These are phyloP conservation scores for Alligator sinensis DNA, from an alignment of 2,113 vertebrate species.

Conservation along the genomic window DNA sequence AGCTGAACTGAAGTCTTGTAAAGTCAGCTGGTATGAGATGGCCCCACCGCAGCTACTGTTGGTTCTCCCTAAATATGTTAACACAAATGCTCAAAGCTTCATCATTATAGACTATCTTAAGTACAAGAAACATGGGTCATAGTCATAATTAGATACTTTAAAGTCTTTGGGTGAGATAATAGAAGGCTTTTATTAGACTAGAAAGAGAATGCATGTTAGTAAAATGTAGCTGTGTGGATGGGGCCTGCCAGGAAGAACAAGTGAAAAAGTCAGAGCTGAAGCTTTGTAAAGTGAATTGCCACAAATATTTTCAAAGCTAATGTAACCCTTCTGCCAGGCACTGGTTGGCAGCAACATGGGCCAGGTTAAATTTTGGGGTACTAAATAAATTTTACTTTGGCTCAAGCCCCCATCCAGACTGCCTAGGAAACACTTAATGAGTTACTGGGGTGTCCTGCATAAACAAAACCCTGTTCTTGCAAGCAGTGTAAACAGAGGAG, in stretches of 20 bases:
- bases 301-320: too few species aligned
- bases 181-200: background rate
- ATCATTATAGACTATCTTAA: background rate
- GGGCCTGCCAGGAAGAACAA: background rate
- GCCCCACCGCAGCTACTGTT: background rate
- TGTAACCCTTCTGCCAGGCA: too few species aligned
- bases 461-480: too few species aligned
- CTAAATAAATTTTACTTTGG: too few species aligned
- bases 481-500: too few species aligned
- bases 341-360: too few species aligned
- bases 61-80: background rate
- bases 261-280: background rate
- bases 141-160: background rate
- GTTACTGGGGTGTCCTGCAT: too few species aligned
- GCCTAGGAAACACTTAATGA: too few species aligned
- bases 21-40: background rate
- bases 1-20: background rate
- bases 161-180: background rate
- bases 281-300: too few species aligned
- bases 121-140: background rate
- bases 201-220: background rate
- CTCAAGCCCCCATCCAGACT: too few species aligned
- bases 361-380: too few species aligned
- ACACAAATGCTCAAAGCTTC: background rate
- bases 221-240: background rate